A percentile compares a stretch with the other conserved stretches of the same genome.
Evolutionary conservation across 1,140 invertebrate genomes (phyloP).

Genomic region (Orchesella cincta): DNA sequence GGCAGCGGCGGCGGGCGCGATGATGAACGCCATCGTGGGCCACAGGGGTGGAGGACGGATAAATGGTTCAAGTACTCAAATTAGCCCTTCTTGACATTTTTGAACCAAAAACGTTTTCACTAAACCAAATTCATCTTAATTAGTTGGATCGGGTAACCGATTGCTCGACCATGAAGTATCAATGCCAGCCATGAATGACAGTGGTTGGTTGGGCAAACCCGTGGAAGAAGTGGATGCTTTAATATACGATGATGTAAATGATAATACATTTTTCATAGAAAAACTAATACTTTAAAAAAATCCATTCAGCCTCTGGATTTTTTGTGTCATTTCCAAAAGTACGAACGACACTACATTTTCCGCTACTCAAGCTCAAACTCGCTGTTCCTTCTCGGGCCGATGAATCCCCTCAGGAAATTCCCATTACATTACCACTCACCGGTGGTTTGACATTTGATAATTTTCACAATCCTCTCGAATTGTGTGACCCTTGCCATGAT

Average conservation of each 20-base stretch:
- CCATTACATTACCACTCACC: conserved; percentile 86
- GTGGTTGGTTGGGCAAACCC: conserved; percentile 75
- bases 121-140: too few relatives aligned
- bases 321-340: conserved; percentile 89
- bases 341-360: conserved; percentile 90
- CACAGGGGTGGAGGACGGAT: too few relatives aligned
- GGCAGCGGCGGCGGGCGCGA: too few relatives aligned
- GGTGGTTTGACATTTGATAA: conserved; percentile 94
- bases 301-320: too few relatives aligned
- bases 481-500: conserved; percentile 94
- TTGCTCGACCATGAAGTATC: too few relatives aligned
- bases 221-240: conserved; percentile 94
- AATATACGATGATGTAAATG: conserved; percentile 88
- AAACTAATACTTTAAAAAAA: too few relatives aligned
- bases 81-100: too few relatives aligned
- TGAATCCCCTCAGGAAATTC: conserved; percentile 78
- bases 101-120: too few relatives aligned
- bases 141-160: too few relatives aligned
- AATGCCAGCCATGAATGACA: too few relatives aligned
- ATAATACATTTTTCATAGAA: not conserved
- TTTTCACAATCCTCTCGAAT: conserved; percentile 91
- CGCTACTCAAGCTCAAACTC: conserved; percentile 90
- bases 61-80: too few relatives aligned
- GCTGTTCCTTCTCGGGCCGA: conserved; percentile 87
- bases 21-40: too few relatives aligned